Percentiles rank a stretch among this genome's conserved stretches.
phyloP scores from a whole-genome alignment of 1,140 invertebrate genomes.

The Gyrodactylus bullatarudis region DNA sequence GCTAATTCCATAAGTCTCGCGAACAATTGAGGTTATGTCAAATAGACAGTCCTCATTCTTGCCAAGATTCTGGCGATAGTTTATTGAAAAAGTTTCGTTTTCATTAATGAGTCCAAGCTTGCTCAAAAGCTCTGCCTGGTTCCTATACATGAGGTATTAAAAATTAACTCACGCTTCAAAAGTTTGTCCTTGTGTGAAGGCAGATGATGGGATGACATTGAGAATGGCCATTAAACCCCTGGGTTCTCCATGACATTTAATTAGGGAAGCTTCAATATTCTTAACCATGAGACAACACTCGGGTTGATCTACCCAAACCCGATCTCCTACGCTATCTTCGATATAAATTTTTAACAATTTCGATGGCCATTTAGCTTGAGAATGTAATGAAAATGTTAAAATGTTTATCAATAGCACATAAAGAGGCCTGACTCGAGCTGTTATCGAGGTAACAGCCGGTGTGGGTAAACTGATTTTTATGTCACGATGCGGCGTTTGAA shows the following conservation, averaged over 20 bases:
- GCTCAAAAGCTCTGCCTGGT: background rate
- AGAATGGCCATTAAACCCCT: background rate
- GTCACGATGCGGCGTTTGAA: background rate
- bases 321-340: conserved; percentile 60
- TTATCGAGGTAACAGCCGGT: background rate
- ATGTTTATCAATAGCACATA: background rate
- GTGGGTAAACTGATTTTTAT: background rate
- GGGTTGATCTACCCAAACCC: conserved; percentile 60
- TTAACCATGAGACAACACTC: conserved; percentile 63
- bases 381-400: background rate
- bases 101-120: background rate
- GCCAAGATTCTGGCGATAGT: background rate
- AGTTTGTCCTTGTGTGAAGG: background rate
- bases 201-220: background rate
- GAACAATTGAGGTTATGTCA: background rate
- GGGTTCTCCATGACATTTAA: background rate
- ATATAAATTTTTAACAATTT: conserved; percentile 30
- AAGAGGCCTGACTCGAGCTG: background rate
- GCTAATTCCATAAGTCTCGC: background rate
- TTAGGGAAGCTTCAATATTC: conserved; percentile 51
- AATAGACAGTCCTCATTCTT: background rate
- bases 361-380: background rate
- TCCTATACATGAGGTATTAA: background rate
- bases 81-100: background rate
- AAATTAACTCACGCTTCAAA: background rate